Percentiles rank a stretch among this genome's conserved stretches.
Evolutionary conservation across 2,797 vertebrate genomes (phyloP).

Genomic region (Microtus obscurus): DNA sequence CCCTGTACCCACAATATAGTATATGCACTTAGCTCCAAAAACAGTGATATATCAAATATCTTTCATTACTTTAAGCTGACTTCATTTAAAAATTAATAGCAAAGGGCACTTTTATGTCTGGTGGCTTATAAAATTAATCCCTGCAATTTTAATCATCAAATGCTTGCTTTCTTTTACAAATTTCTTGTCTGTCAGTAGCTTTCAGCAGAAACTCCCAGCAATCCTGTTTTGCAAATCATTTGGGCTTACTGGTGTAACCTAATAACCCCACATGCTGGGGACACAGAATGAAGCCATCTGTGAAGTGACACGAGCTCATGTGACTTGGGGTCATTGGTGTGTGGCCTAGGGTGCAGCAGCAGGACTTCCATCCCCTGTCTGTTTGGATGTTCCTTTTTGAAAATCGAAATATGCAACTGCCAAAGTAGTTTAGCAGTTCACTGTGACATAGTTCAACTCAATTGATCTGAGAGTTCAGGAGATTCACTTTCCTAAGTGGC

Average conservation of each 20-base stretch:
- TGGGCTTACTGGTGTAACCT: not conserved
- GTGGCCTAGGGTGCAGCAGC: not conserved
- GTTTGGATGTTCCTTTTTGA: slow-evolving; percentile 63
- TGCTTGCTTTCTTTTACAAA: not conserved
- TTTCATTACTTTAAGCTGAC: not conserved
- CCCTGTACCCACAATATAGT: not conserved
- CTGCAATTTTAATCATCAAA: not conserved
- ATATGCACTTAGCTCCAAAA: not conserved
- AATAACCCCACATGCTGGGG: not conserved
- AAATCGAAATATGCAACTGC: slow-evolving; percentile 26
- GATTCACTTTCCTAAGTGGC: slow-evolving; percentile 72
- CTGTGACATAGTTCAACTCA: slow-evolving; percentile 70
- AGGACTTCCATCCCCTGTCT: not conserved
- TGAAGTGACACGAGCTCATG: not conserved
- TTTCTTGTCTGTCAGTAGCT: not conserved
- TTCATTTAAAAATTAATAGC: slow-evolving; percentile 51
- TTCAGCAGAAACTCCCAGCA: too few relatives aligned
- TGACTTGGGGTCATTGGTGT: not conserved
- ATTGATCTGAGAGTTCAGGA: slow-evolving; percentile 70
- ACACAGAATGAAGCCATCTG: not conserved
- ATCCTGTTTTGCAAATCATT: not conserved
- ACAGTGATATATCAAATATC: not conserved
- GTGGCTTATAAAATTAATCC: not conserved
- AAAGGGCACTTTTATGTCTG: not conserved
- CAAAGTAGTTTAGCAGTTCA: slow-evolving; percentile 55